phyloP scores from a whole-genome alignment of 2,113 vertebrate genomes.

The Bambusicola thoracicus region DNA sequence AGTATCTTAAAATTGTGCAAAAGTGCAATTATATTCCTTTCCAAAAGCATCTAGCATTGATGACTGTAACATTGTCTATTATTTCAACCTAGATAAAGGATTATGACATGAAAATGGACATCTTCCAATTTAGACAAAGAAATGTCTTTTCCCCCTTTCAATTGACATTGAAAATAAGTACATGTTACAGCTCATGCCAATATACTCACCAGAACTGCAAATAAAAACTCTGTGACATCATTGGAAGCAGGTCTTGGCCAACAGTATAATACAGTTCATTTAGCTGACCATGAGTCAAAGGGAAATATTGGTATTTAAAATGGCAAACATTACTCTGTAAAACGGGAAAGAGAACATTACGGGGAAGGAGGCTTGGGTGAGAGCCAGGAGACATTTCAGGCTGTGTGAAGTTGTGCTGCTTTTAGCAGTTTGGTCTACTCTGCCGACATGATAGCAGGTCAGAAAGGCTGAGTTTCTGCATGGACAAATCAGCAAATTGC shows the following conservation, averaged over 20 bases:
- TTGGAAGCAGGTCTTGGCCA: neutral
- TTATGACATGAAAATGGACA: neutral
- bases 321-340: neutral
- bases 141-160: neutral
- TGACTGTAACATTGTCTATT: neutral
- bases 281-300: slow-evolving; percentile 12
- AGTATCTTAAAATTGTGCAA: neutral
- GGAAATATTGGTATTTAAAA: slow-evolving; percentile 53
- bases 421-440: neutral
- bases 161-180: neutral
- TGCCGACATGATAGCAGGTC: neutral
- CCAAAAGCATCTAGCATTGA: neutral
- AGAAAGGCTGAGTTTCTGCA: neutral
- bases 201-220: neutral
- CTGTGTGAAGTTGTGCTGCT: neutral
- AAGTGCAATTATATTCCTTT: neutral
- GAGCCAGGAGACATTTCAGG: neutral
- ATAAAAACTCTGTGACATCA: neutral
- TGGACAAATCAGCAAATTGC: neutral
- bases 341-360: neutral
- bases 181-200: neutral
- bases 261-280: neutral
- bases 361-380: neutral
- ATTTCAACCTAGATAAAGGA: neutral
- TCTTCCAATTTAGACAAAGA: neutral